Conservation (phyloP, 1,140 invertebrate genomes). For the Laodelphax striatellus region DNA sequence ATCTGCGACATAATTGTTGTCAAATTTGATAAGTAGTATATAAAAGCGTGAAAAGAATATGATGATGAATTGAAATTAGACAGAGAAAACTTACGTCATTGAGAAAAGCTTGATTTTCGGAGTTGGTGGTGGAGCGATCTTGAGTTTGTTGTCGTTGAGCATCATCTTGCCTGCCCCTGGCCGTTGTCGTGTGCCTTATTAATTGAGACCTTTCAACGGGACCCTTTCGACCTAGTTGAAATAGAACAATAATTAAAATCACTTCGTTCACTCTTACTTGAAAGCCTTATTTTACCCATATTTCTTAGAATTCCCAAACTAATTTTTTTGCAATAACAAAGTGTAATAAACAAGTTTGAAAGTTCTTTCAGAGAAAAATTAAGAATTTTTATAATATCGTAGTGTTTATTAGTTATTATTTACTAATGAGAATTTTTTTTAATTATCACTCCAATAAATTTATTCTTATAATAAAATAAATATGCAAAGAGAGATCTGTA, state of each 20-base stretch:
- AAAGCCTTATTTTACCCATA: no score
- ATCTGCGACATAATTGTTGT: not conserved
- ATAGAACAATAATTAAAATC: not conserved
- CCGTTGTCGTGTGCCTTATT: slow-evolving; percentile 63
- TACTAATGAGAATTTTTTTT: no score
- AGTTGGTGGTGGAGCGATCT: slow-evolving; percentile 58
- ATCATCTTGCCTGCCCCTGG: slow-evolving; percentile 43
- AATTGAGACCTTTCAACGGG: slow-evolving; percentile 81
- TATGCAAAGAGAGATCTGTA: no score
- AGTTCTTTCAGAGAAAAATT: no score
- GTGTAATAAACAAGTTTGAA: no score
- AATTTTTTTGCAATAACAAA: no score
- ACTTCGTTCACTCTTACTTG: not conserved
- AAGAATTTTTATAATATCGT: no score
- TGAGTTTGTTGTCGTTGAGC: slow-evolving; percentile 48
- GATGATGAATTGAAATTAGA: not conserved
- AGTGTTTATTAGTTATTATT: no score
- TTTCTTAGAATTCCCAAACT: no score
- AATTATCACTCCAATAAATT: no score
- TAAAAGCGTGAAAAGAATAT: not conserved
- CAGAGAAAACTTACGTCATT: slow-evolving; percentile 50
- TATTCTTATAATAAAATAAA: no score
- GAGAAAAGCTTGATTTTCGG: slow-evolving; percentile 77
- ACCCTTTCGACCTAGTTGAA: slow-evolving; percentile 51
- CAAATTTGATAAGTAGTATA: not conserved